Base-by-base conservation (phyloP, 2,113 vertebrate genomes). In the Vanacampus margaritifer region DNA sequence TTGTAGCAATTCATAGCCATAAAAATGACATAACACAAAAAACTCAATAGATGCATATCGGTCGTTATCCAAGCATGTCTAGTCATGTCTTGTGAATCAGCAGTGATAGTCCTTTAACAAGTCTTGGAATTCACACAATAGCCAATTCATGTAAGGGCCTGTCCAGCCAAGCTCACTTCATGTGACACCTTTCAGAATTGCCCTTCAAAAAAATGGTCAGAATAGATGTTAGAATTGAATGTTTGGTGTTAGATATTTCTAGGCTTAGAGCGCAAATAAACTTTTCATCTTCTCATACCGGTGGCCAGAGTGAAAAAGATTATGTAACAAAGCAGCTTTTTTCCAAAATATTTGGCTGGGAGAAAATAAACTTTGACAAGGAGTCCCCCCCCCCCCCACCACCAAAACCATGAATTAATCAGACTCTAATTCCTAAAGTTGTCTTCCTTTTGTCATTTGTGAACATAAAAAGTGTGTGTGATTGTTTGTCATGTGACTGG, bases 71-170 rank as follows among this genome's bases (percentile, higher is more conserved):
- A 61, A 62, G 71, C 83, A 73, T 58, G 84, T 82, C 51, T 58
- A n/a, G 32, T 79, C 84, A 70, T 32, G 86, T 75, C 48, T 21
- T 0, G 24, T 57, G 72, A 76, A 69, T 79, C 75, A 77, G 65
- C 57, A 76, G 62, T 46, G 63, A 68, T 45, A 8, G 37, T 57
- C 32, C 56, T 58, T 77, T 7, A 57, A 68, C 56, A 59, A 69
- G 45, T 12, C 16, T 64, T 79, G 82, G 83, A 86, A 86, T 89
- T 80, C 46, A 62, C 36, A 69, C 48, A 68, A 59, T 56, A 57
- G 43, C 68, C 67, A 41, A 63, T 67, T 84, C 82, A 41, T 71
- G 82, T 80, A 56, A 45, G 59, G 78, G 69, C 84, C 56, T 85
- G 79, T 58, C 35, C 8, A 19, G 59, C 26, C 43, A 28, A 37